These are phyloP conservation scores for Rhinella marina DNA, from an alignment of 2,797 vertebrate species.

Conservation along the genomic window DNA sequence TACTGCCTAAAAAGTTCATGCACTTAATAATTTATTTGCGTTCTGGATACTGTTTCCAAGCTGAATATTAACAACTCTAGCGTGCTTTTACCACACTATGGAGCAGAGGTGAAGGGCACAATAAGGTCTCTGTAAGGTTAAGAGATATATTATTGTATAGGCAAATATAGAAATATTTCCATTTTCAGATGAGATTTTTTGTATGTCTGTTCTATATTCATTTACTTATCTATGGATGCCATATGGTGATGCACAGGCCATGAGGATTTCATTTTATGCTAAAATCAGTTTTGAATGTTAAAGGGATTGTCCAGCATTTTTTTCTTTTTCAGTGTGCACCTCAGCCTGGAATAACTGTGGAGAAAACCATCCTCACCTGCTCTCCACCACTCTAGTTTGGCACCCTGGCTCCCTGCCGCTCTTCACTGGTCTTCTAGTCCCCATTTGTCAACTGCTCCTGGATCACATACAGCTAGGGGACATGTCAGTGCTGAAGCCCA, in stretches of 20 bases:
- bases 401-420: too few species aligned
- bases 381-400: too few species aligned
- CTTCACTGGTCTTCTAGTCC: too few species aligned
- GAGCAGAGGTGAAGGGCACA: slow-evolving; percentile 75
- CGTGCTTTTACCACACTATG: slow-evolving; percentile 85
- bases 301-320: too few species aligned
- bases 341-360: too few species aligned
- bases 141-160: slow-evolving; percentile 66
- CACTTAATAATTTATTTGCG: slow-evolving; percentile 99
- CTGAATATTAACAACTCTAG: slow-evolving; percentile 99
- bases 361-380: too few species aligned
- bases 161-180: background rate
- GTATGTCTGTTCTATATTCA: background rate
- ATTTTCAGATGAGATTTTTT: background rate
- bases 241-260: background rate
- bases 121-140: slow-evolving; percentile 83
- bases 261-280: background rate
- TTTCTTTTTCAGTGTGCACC: too few species aligned
- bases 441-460: too few species aligned
- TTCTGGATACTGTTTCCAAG: slow-evolving; percentile 98
- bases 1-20: slow-evolving; percentile 99
- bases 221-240: background rate
- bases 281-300: background rate
- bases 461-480: too few species aligned
- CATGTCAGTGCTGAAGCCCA: too few species aligned